A percentile compares a stretch with the other conserved stretches of the same genome.
phyloP scores from a whole-genome alignment of 2,113 vertebrate species.

The Macquaria australasica region DNA sequence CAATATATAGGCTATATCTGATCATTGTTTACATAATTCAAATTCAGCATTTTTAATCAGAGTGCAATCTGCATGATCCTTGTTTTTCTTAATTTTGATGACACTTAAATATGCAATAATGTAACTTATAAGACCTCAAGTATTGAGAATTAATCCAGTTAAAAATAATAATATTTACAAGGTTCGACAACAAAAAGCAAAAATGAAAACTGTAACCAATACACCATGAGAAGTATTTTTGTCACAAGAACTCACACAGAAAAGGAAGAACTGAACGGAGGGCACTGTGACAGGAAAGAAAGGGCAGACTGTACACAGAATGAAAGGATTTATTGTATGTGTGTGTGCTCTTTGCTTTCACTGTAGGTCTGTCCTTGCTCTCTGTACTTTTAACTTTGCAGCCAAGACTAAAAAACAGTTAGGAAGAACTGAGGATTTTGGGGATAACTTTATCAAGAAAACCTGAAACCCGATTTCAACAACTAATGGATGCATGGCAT shows the following conservation, averaged over 20 bases:
- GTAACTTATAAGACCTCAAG: background rate
- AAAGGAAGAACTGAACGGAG: background rate
- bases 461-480: background rate
- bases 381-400: too few species aligned
- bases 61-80: background rate
- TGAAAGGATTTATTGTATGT: background rate
- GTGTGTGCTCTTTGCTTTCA: background rate
- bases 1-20: background rate
- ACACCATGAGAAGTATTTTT: background rate
- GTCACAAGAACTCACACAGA: background rate
- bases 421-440: too few species aligned
- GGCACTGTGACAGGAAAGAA: background rate
- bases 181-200: background rate
- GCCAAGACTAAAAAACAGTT: too few species aligned
- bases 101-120: background rate
- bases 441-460: too few species aligned
- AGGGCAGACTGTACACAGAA: background rate
- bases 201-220: background rate
- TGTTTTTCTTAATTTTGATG: constrained; percentile 1
- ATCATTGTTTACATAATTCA: background rate
- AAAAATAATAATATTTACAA: background rate
- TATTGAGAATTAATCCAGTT: background rate
- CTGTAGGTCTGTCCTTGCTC: too few species aligned
- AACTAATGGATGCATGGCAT: background rate
- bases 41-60: background rate